Percentiles rank a stretch among this genome's conserved stretches.
phyloP scores from a whole-genome alignment of 2,797 vertebrate genomes.

The Eidolon dupreanum region DNA sequence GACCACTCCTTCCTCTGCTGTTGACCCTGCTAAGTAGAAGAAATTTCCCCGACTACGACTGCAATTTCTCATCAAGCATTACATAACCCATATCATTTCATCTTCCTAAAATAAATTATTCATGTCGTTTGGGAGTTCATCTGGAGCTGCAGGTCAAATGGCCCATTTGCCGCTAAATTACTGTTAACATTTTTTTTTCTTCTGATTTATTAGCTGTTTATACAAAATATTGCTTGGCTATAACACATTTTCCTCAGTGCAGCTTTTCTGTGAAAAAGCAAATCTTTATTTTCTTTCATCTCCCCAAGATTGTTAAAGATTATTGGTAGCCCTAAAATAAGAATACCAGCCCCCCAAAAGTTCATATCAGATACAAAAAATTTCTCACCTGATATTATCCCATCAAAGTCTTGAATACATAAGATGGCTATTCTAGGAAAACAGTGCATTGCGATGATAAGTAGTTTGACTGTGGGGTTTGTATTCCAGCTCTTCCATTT shows the following conservation, averaged over 20 bases:
- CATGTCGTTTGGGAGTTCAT: neutral
- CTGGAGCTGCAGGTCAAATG: constrained; percentile 48
- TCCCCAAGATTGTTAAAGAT: constrained; percentile 1
- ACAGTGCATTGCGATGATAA: neutral
- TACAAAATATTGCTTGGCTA: constrained; percentile 24
- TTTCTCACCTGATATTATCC: neutral
- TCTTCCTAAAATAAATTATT: constrained; percentile 73
- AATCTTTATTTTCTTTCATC: constrained; percentile 56
- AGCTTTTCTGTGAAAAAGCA: constrained; percentile 50
- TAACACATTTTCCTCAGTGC: neutral
- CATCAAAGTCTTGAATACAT: neutral
- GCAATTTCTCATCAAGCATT: constrained; percentile 48
- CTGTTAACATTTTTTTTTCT: constrained; percentile 51
- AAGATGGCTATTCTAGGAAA: neutral
- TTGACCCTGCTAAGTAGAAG: constrained; percentile 42
- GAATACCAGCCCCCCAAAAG: neutral
- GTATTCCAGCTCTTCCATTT: neutral
- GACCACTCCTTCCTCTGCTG: neutral
- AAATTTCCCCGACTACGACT: neutral
- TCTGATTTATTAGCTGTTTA: constrained; percentile 60
- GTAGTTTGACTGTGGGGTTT: neutral
- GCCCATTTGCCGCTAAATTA: constrained; percentile 63
- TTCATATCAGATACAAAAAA: neutral
- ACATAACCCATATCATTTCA: constrained; percentile 45
- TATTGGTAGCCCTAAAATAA: neutral